A percentile compares a stretch with the other conserved stretches of the same genome.
These are phyloP conservation scores for Monoplex corrugatus DNA, from an alignment of 2,888 invertebrate species.

Conservation along the genomic window DNA sequence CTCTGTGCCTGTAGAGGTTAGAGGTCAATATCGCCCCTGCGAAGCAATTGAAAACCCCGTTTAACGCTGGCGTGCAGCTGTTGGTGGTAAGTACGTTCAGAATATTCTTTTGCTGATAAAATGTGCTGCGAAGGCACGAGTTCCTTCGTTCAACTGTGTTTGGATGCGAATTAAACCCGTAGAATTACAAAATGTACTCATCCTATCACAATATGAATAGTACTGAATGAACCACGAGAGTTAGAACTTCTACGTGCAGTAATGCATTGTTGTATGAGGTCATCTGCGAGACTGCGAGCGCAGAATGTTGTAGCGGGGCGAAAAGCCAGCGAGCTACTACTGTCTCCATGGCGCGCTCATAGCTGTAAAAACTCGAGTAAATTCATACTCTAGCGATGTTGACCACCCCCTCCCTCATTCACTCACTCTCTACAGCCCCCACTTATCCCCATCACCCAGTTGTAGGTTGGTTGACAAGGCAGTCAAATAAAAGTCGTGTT, in stretches of 20 bases:
- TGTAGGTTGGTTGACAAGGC: conserved; percentile 21
- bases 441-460: neutral
- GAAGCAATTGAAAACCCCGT: conserved; percentile 80
- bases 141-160: conserved; percentile 58
- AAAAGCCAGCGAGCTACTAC: conserved; percentile 49
- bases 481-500: conserved; percentile 32
- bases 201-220: conserved; percentile 61
- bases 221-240: conserved; percentile 56
- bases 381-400: conserved; percentile 42
- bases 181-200: conserved; percentile 57
- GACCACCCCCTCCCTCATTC: conserved; percentile 43
- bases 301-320: conserved; percentile 50
- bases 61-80: conserved; percentile 81
- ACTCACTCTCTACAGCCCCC: neutral
- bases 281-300: conserved; percentile 57
- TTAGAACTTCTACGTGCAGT: conserved; percentile 65
- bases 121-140: conserved; percentile 81
- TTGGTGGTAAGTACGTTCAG: conserved; percentile 84
- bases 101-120: conserved; percentile 84
- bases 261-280: conserved; percentile 69
- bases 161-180: conserved; percentile 57
- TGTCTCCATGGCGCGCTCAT: conserved; percentile 51
- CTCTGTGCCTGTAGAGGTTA: conserved; percentile 68
- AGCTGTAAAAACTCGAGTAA: conserved; percentile 42
- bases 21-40: conserved; percentile 79